Conservation (phyloP, 2,888 invertebrate genomes). For the Ophraella communa region DNA sequence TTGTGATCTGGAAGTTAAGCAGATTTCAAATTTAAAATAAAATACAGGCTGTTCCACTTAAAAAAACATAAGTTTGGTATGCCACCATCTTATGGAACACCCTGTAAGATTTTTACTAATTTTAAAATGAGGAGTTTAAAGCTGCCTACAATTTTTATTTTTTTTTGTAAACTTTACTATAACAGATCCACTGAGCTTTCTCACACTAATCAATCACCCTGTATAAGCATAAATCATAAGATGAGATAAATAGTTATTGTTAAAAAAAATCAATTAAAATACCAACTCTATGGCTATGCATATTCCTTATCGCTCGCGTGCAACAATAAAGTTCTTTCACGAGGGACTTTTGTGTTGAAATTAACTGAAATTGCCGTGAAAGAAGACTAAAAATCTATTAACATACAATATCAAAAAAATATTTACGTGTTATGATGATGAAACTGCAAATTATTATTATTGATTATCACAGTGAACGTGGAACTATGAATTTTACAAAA, state of each 20-base stretch:
- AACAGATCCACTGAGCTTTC: background rate
- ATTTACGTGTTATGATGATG: background rate
- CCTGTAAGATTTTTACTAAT: too few species aligned
- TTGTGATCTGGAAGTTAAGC: too few species aligned
- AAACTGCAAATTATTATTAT: background rate
- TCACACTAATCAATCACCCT: background rate
- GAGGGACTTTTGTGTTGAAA: conserved; percentile 24
- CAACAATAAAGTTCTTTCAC: conserved; percentile 32
- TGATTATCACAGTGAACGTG: background rate
- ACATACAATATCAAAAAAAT: conserved; percentile 3
- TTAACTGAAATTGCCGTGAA: conserved; percentile 30
- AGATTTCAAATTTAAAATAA: too few species aligned
- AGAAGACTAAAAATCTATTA: conserved; percentile 18
- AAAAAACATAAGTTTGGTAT: too few species aligned
- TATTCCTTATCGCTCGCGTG: conserved; percentile 23
- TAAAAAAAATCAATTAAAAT: conserved; percentile 26
- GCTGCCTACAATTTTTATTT: too few species aligned
- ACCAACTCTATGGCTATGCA: conserved; percentile 8
- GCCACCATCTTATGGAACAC: too few species aligned
- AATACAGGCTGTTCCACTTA: too few species aligned
- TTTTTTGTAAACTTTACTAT: too few species aligned
- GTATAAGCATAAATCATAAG: background rate
- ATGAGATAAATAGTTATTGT: background rate
- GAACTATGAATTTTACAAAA: background rate
- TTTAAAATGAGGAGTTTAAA: too few species aligned